phyloP scores from a whole-genome alignment of 2,797 vertebrate genomes.

The Potorous gilbertii region DNA sequence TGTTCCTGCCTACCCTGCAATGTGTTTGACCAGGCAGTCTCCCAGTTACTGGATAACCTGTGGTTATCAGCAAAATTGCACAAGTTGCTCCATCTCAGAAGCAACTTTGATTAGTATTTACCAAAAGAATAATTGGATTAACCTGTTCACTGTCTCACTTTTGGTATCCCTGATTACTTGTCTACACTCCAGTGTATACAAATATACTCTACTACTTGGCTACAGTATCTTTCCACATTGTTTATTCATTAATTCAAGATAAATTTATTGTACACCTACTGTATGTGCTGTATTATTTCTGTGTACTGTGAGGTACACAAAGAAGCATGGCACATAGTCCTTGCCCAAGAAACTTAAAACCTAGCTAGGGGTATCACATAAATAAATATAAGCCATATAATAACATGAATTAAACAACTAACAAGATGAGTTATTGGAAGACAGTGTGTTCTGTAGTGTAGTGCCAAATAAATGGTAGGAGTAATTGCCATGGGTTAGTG shows the following conservation, averaged over 20 bases:
- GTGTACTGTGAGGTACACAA: neutral
- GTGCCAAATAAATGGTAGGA: neutral
- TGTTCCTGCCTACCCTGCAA: neutral
- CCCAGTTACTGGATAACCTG: neutral
- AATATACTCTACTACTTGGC: neutral
- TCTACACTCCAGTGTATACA: neutral
- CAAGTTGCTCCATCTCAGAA: neutral
- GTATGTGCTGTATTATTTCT: neutral
- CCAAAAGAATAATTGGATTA: neutral
- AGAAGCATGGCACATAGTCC: neutral
- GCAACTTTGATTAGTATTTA: neutral
- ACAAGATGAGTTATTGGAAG: neutral
- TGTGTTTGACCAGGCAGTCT: neutral
- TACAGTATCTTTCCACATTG: conserved; percentile 7
- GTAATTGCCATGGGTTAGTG: neutral
- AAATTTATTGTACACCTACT: neutral
- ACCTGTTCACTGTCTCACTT: neutral
- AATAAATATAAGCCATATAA: neutral
- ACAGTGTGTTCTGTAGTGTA: neutral
- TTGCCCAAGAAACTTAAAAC: neutral
- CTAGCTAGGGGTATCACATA: neutral
- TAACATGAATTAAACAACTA: neutral
- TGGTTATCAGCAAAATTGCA: neutral
- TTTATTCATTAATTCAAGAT: conserved; percentile 3
- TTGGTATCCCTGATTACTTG: neutral